Conservation (phyloP, 2,888 invertebrate genomes). For the Asteroscopus sphinx region DNA sequence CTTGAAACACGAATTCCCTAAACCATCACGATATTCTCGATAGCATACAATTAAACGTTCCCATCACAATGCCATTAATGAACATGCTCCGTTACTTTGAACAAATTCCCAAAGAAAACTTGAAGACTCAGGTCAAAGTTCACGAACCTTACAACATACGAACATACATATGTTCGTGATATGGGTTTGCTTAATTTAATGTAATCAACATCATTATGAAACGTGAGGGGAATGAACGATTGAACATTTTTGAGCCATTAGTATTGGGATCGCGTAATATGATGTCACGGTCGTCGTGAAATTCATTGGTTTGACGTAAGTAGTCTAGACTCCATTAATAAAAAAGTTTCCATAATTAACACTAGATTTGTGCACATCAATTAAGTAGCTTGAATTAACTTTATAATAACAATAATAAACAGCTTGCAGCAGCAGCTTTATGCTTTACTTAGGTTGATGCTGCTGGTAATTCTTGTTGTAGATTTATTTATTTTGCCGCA, state of each 20-base stretch:
- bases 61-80: slow-evolving; percentile 54
- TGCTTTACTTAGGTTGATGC: too few species aligned
- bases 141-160: slow-evolving; percentile 45
- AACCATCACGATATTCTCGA: slow-evolving; percentile 42
- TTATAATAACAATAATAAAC: too few species aligned
- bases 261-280: slow-evolving; percentile 45
- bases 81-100: slow-evolving; percentile 45
- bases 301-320: slow-evolving; percentile 27
- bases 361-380: not conserved
- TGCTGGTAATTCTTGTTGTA: too few species aligned
- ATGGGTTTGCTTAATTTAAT: slow-evolving; percentile 50
- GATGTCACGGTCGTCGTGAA: slow-evolving; percentile 41
- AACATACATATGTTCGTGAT: slow-evolving; percentile 42
- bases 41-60: slow-evolving; percentile 50
- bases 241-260: slow-evolving; percentile 19
- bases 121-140: slow-evolving; percentile 47
- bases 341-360: not conserved
- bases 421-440: too few species aligned
- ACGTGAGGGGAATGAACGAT: slow-evolving; percentile 47
- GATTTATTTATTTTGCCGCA: too few species aligned
- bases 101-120: slow-evolving; percentile 50
- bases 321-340: slow-evolving; percentile 39
- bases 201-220: slow-evolving; percentile 47
- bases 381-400: not conserved
- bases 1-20: slow-evolving; percentile 28